Evolutionary conservation across 2,888 invertebrate species (phyloP).

Genomic region (Leucoptera coffeella): DNA sequence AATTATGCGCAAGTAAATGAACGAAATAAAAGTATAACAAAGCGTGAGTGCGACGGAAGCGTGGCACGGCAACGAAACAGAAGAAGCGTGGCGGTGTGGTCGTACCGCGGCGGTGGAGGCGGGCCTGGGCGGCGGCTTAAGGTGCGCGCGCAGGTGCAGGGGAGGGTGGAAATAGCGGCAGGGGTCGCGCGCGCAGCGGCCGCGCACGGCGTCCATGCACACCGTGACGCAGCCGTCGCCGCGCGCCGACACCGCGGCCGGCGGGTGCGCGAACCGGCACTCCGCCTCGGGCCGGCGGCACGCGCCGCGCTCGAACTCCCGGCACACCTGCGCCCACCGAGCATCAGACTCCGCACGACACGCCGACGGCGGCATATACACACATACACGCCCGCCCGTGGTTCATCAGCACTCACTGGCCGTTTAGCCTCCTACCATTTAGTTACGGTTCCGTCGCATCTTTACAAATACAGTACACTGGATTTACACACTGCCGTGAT

Average conservation of each 20-base stretch:
- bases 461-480: constrained; percentile 4
- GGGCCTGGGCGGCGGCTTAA: constrained; percentile 94
- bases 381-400: constrained; percentile 27
- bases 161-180: constrained; percentile 99
- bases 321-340: constrained; percentile 76
- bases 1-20: constrained; percentile 42
- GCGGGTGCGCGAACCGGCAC: constrained; percentile 99
- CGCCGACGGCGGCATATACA: constrained; percentile 38
- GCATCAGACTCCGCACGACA: constrained; percentile 12
- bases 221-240: constrained; percentile 98
- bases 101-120: constrained; percentile 71
- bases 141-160: constrained; percentile 98
- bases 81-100: constrained; percentile 56
- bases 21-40: constrained; percentile 21
- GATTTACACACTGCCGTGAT: no score
- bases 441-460: constrained; percentile 45
- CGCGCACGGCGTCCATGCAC: constrained; percentile 99
- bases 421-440: constrained; percentile 4
- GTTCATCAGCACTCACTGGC: constrained; percentile 11
- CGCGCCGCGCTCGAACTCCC: constrained; percentile 97
- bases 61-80: constrained; percentile 37
- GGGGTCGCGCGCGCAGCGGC: constrained; percentile 98
- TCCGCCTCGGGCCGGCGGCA: constrained; percentile 96
- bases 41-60: constrained; percentile 55
- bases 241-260: constrained; percentile 93